Conservation (phyloP, 2,797 vertebrate species). For the Hypotaenidia philippensis region DNA sequence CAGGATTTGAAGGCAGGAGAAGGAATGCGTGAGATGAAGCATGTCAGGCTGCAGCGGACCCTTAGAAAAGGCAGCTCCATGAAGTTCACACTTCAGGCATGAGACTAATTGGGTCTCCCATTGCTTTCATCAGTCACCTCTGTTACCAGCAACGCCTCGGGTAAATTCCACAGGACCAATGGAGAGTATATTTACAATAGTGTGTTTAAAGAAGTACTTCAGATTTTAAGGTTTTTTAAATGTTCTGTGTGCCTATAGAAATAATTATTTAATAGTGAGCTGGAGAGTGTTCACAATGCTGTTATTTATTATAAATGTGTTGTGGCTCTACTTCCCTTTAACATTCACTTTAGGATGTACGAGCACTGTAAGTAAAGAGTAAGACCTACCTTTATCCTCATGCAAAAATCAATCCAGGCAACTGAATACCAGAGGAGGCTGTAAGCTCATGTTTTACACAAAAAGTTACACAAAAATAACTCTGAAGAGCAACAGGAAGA, state of each 20-base stretch:
- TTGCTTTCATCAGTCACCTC: background rate
- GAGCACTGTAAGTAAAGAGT: background rate
- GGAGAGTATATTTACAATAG: background rate
- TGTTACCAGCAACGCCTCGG: background rate
- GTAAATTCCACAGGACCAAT: background rate
- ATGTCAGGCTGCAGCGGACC: background rate
- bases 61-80: background rate
- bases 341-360: background rate
- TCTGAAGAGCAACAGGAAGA: constrained; percentile 43
- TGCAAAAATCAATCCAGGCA: background rate
- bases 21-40: background rate
- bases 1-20: background rate
- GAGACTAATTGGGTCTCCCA: background rate
- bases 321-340: background rate
- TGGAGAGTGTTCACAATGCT: background rate
- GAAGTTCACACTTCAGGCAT: background rate
- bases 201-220: background rate
- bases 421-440: background rate
- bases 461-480: background rate
- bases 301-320: background rate
- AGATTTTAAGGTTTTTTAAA: background rate
- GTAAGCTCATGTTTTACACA: background rate
- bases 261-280: background rate
- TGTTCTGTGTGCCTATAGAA: background rate
- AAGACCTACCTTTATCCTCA: background rate